Base-by-base conservation (phyloP, 2,113 vertebrate species). In the Saccopteryx bilineata region DNA sequence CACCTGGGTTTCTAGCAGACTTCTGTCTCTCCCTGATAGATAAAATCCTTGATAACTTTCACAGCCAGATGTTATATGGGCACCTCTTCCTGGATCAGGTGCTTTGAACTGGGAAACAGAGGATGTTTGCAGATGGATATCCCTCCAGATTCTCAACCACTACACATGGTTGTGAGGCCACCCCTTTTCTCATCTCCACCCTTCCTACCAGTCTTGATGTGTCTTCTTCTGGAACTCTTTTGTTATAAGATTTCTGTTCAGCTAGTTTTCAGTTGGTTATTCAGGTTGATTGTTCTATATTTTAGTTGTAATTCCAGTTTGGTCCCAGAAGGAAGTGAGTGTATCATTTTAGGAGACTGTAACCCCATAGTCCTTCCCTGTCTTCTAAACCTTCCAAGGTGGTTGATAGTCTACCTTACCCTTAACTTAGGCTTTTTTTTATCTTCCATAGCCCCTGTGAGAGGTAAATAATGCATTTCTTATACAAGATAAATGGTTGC, bases 401-500 rank as follows among this genome's bases (percentile, higher is more conserved):
- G 93, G 48, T 65, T 78, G 13, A 10, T 78, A 71, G 63, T 86
- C 28, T 9, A 4, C 5, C 28, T n/a, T 66, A 52, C 26, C 52
- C 50, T 52, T 96, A 68, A 46, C 52, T 74, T 74, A 92, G 31
- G 6, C 39, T 6, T 33, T 83, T 83, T 52, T 23, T 75, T 81
- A 76, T 28, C 7, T 90, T 81, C 8, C 48, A 68, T 46, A 84
- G 46, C 69, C 31, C 21, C 23, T 92, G 56, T 74, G 9, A 50
- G 58, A 21, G 28, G 28, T 94, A 84, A 84, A 58, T 31, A 60
- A 9, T 83, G 46, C 8, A 90, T 26, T 95, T 91, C 58, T 90
- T 76, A 72, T 54, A 50, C 23, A 95, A 94, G 75, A 72, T 79
- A 31, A n/a, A 28, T 90, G 28, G n/a, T 82, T 48, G 80, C n/a